Evolutionary conservation across 2,888 invertebrate species (phyloP), one percentile per base, ranked within the genome.

Genomic region (Thecophora atra): DNA sequence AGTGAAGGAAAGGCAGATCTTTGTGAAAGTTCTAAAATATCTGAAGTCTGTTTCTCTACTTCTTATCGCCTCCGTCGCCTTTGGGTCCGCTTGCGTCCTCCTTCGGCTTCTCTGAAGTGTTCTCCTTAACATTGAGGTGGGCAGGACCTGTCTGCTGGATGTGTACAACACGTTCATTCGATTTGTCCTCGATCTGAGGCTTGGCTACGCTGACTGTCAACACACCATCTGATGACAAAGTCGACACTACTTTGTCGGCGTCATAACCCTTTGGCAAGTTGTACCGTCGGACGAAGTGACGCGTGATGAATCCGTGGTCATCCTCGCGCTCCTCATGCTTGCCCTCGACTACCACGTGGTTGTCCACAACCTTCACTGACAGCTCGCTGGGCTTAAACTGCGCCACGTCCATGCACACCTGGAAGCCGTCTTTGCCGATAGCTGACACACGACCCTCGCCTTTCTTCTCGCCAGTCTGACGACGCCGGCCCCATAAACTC

Each of bases 381-480:
- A 95, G 91, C 83, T 95, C 94, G 24, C 91, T 91, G 0, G 94
- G 94, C 19, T 89, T 87, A 80, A 94, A 95, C 78, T 94, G 92
- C 79, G 92, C 90, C 0, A 94, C 93, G 81, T 94, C 94, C 78
- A 94, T 86, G 78, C 89, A 90, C 15, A 92, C 91, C 81, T 91
- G 91, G 76, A 91, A 92, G 74, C 91, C 91, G 0, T 93, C 91
- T 17, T 47, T 47, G 47, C n/a, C 47, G n/a, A n/a, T n/a, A n/a
- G n/a, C n/a, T n/a, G n/a, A n/a, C n/a, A n/a, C n/a, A n/a, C n/a
- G n/a, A n/a, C n/a, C n/a, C n/a, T n/a, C n/a, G n/a, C n/a, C n/a
- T n/a, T n/a, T n/a, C n/a, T n/a, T n/a, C n/a, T n/a, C n/a, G n/a
- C n/a, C n/a, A n/a, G n/a, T n/a, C n/a, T n/a, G n/a, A n/a, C n/a